Evolutionary conservation across 2,113 vertebrate genomes (phyloP).

Genomic region (Strigops habroptila): DNA sequence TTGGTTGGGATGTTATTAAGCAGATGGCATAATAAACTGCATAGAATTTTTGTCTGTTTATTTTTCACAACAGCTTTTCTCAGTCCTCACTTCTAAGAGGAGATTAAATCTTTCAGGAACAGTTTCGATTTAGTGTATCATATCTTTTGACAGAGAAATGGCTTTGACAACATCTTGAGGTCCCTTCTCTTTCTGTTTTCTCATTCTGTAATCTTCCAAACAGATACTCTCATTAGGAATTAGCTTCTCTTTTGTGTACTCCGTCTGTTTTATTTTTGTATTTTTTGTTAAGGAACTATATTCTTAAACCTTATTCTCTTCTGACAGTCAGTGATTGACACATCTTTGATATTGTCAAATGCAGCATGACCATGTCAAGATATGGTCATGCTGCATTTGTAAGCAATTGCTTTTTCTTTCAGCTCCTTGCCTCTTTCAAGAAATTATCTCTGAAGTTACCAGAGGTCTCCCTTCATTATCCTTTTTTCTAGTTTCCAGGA

Average conservation of each 20-base stretch:
- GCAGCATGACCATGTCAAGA: background rate
- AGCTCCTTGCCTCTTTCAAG: background rate
- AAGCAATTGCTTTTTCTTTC: background rate
- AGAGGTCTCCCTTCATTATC: background rate
- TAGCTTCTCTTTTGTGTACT: background rate
- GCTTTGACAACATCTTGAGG: background rate
- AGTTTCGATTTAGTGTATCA: background rate
- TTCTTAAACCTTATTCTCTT: background rate
- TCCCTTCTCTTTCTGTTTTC: background rate
- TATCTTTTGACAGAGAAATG: background rate
- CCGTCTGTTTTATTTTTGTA: background rate
- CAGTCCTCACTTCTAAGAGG: background rate
- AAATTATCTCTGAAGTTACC: background rate
- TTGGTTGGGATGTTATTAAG: background rate
- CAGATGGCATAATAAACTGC: background rate
- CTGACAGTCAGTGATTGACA: background rate
- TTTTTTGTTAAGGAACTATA: background rate
- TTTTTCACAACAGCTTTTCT: background rate
- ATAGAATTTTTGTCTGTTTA: background rate
- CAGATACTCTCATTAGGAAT: background rate
- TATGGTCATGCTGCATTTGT: background rate
- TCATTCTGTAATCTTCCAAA: background rate
- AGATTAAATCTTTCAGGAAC: background rate
- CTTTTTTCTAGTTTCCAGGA: background rate
- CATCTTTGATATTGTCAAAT: background rate